Evolutionary conservation across 2,888 invertebrate species (phyloP).

Genomic region (Gryllus longicercus): DNA sequence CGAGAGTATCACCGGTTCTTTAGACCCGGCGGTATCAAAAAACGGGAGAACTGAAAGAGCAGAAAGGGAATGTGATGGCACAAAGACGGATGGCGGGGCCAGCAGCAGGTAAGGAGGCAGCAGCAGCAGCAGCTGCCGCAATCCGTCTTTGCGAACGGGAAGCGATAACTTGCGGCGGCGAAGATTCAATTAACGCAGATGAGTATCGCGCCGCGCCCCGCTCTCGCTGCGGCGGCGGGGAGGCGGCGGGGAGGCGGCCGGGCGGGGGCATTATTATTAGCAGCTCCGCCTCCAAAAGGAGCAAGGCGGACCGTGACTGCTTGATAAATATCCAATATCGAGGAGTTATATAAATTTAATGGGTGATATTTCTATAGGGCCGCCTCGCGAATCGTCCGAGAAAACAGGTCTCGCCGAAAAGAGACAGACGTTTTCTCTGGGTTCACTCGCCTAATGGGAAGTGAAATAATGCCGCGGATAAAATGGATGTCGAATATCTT

Average conservation of each 20-base stretch:
- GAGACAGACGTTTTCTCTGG: background rate
- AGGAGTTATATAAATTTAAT: background rate
- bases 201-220: background rate
- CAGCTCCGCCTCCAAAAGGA: too few species aligned
- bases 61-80: too few species aligned
- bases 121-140: background rate
- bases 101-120: background rate
- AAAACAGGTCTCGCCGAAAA: background rate
- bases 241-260: too few species aligned
- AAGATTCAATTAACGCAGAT: constrained; percentile 2
- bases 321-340: constrained; percentile 3
- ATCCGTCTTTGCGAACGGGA: background rate
- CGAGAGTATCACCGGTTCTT: too few species aligned
- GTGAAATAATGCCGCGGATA: background rate
- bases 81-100: too few species aligned
- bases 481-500: background rate
- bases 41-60: too few species aligned
- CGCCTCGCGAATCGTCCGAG: background rate
- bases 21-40: too few species aligned
- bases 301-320: background rate
- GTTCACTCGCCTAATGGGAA: background rate
- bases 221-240: too few species aligned
- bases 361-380: background rate
- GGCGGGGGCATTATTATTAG: too few species aligned
- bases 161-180: constrained; percentile 3